Percentiles rank a stretch among this genome's conserved stretches.
Conservation (phyloP, 2,113 vertebrate species). For the Electrona antarctica region DNA sequence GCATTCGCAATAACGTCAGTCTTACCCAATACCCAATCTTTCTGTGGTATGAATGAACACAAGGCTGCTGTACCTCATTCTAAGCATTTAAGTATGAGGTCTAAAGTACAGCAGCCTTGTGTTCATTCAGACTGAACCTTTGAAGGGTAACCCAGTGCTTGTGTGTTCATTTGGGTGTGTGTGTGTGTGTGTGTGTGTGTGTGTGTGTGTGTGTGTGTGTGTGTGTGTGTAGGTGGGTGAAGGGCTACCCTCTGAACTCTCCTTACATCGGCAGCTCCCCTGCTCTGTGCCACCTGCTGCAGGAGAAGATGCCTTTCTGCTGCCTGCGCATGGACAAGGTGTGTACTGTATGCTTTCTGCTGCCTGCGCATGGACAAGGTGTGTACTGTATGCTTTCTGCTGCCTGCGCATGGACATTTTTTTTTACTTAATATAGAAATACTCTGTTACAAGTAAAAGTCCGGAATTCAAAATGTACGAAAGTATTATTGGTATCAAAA, state of each 20-base stretch:
- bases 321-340: constrained; percentile 85
- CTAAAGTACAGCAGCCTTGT: too few species aligned
- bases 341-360: too few species aligned
- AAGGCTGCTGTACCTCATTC: too few species aligned
- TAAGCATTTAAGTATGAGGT: too few species aligned
- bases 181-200: constrained; percentile 14
- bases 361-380: constrained; percentile 85
- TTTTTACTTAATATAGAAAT: too few species aligned
- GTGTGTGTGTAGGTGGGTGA: constrained; percentile 79
- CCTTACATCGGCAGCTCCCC: constrained; percentile 87
- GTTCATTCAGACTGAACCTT: neutral
- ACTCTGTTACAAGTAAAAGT: too few species aligned
- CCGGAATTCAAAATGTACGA: too few species aligned
- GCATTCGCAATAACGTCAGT: too few species aligned
- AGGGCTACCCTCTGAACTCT: constrained; percentile 84
- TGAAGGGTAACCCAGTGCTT: neutral
- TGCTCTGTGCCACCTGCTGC: constrained; percentile 83
- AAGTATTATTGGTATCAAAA: too few species aligned
- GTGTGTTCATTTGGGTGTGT: neutral
- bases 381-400: too few species aligned
- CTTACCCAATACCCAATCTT: too few species aligned
- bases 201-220: constrained; percentile 25
- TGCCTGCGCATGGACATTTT: constrained; percentile 81
- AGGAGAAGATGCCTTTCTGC: constrained; percentile 84
- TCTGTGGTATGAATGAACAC: too few species aligned